Percentiles rank a stretch among this genome's conserved stretches.
Evolutionary conservation across 2,888 invertebrate species (phyloP).

Genomic region (Melanostoma scalare): DNA sequence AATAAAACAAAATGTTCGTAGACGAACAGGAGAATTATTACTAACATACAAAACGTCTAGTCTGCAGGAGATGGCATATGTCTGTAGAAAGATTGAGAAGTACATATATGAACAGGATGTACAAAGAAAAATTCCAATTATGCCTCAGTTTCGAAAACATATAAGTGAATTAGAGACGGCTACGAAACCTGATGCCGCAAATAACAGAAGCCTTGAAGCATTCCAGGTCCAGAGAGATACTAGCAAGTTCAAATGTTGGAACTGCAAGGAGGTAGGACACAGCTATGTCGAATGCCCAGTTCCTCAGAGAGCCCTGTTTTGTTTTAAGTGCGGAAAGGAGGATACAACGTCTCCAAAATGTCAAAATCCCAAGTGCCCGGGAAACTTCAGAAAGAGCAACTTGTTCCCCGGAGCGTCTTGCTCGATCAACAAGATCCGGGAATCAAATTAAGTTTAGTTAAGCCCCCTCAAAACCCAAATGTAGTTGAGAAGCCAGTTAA

Average conservation of each 20-base stretch:
- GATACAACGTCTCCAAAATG: neutral
- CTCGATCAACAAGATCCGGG: neutral
- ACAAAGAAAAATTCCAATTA: neutral
- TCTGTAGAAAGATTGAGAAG: too few species aligned
- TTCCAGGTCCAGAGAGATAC: neutral
- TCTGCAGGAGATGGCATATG: too few species aligned
- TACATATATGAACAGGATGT: neutral
- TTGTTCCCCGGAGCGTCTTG: neutral
- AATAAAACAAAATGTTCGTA: too few species aligned
- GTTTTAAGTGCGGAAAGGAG: conserved; percentile 5
- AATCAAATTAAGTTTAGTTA: neutral
- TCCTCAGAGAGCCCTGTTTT: neutral
- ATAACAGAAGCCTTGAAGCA: neutral
- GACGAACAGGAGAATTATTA: too few species aligned
- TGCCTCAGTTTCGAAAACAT: neutral
- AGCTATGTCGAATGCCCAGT: neutral
- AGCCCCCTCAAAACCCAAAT: neutral
- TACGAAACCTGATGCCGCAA: neutral
- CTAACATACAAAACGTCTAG: too few species aligned
- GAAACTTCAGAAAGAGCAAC: conserved; percentile 3
- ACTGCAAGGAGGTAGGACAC: neutral
- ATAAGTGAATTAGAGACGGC: neutral
- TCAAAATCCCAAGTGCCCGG: neutral
- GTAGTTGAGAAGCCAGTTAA: neutral
- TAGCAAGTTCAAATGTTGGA: conserved; percentile 3